Evolutionary conservation across 2,888 invertebrate genomes (phyloP), one percentile per base, ranked within the genome.

Genomic region (Cheilosia vulpina): DNA sequence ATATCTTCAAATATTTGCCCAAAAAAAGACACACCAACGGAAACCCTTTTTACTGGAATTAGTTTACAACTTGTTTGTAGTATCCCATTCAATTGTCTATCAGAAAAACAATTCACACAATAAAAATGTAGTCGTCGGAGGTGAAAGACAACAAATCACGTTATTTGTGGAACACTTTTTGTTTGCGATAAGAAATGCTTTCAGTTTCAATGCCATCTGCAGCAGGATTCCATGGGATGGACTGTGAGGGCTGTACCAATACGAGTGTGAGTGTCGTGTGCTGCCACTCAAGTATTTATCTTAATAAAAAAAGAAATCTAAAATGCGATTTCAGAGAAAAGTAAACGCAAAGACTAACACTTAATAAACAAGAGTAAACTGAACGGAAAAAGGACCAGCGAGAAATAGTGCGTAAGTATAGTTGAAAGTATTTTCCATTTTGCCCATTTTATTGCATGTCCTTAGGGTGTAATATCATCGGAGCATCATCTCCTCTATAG

Each of bases 381-480:
- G 24, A 11, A 19, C 63, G 2, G 15, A 13, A 13, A 50, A 19
- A 57, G 31, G 52, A 52, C 5, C 13, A 24, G 24, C 4, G 24
- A 15, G 24, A 57, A 68, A 81, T 55, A 52, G 63, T 76, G 75
- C 76, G 76, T 81, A 65, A 69, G 57, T 57, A 81, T 57, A 81
- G 68, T 75, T 81, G 63, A 63, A 63, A 76, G 76, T 62, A 34
- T 63, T 58, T 65, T 76, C 55, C 68, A 69, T 80, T 38, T 75
- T 45, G 62, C 53, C 47, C 62, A 68, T 60, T 75, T 81, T 76
- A 81, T 76, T 81, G 76, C 55, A 63, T 76, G 60, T 57, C 81
- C 76, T 81, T 38, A 76, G 81, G 81, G 69, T 69, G 43, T 81
- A 81, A 81, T 81, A 76, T 75, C 69, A 52, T 69, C 43, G 38